Evolutionary conservation across 2,113 vertebrate genomes (phyloP).

Genomic region (Marmota monax): DNA sequence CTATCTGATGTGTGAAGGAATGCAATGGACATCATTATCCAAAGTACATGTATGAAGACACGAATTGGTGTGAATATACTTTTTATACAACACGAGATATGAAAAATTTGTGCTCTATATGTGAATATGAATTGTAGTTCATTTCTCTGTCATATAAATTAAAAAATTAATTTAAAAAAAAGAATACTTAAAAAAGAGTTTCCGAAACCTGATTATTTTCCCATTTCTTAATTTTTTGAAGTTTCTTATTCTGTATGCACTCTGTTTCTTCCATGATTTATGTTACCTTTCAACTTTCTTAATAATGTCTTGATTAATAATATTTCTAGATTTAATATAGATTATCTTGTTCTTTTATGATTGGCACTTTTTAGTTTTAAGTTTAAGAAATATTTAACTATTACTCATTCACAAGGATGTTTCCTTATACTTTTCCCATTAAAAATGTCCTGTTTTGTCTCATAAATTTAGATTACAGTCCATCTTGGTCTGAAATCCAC

Average conservation of each 20-base stretch:
- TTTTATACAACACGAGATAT: no score
- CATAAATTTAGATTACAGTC: not conserved
- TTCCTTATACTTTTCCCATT: not conserved
- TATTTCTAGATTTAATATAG: not conserved
- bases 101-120: no score
- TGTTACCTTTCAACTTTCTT: not conserved
- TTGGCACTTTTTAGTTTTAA: not conserved
- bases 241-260: not conserved
- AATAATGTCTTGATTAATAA: not conserved
- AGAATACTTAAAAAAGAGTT: no score
- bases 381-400: not conserved
- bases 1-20: no score
- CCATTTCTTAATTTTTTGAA: not conserved
- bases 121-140: no score
- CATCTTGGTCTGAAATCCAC: not conserved
- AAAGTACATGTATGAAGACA: no score
- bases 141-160: no score
- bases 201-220: not conserved
- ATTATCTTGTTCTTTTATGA: not conserved
- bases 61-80: no score
- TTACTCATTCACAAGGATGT: not conserved
- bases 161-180: no score
- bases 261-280: not conserved
- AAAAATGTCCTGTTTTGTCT: not conserved
- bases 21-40: no score